Conservation (phyloP, 2,113 vertebrate genomes). For the Synchiropus splendidus region DNA sequence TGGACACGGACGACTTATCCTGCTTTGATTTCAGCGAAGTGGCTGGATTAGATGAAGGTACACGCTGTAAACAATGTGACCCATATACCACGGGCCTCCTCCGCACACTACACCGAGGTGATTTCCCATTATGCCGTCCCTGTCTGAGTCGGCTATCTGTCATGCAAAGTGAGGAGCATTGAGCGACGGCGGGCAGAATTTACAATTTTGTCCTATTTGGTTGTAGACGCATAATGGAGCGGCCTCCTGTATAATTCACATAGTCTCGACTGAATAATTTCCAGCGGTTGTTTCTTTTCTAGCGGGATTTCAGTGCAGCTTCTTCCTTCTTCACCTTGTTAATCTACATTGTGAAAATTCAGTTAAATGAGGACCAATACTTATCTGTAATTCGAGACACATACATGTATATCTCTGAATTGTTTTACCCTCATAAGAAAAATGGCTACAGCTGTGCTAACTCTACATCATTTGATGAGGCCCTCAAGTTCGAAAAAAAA, state of each 20-base stretch:
- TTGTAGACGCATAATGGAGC: slow-evolving; percentile 26
- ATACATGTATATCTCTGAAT: too few species aligned
- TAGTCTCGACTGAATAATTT: neutral
- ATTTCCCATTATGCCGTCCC: slow-evolving; percentile 37
- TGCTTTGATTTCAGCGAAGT: slow-evolving; percentile 34
- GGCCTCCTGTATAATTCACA: slow-evolving; percentile 31
- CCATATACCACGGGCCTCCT: slow-evolving; percentile 3
- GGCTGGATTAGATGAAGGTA: slow-evolving; percentile 26
- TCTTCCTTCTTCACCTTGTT: neutral
- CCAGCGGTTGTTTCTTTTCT: neutral
- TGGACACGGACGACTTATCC: slow-evolving; percentile 40
- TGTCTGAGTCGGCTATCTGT: slow-evolving; percentile 8
- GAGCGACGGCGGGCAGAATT: slow-evolving; percentile 5
- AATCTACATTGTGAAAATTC: neutral
- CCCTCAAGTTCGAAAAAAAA: too few species aligned
- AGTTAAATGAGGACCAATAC: too few species aligned
- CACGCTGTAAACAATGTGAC: slow-evolving; percentile 16
- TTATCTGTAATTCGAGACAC: too few species aligned
- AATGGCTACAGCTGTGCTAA: too few species aligned
- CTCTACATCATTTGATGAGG: too few species aligned
- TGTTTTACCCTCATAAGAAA: too few species aligned
- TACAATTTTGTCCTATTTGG: slow-evolving; percentile 30
- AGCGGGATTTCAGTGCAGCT: neutral
- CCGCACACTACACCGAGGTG: slow-evolving; percentile 14
- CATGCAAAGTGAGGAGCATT: slow-evolving; percentile 18